Conservation (phyloP, 2,113 vertebrate genomes). For the Dromiciops gliroides region DNA sequence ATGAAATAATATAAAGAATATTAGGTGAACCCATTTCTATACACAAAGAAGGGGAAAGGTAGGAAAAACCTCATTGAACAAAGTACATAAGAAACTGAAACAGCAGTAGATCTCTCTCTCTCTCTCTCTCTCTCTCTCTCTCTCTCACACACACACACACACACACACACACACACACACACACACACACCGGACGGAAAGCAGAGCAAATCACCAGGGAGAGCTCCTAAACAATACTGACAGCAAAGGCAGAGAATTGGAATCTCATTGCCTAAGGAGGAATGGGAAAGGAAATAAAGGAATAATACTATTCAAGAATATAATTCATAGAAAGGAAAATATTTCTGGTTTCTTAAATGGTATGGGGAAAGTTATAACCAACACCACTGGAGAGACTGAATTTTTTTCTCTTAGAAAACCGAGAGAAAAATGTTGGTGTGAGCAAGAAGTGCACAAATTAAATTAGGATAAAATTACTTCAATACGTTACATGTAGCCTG, state of each 20-base stretch:
- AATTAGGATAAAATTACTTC: neutral
- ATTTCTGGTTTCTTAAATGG: neutral
- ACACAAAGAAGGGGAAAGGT: neutral
- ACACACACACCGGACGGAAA: neutral
- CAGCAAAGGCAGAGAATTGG: neutral
- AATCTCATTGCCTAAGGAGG: neutral
- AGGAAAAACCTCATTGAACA: neutral
- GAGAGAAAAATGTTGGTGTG: neutral
- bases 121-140: too few relatives aligned
- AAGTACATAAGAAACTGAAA: neutral
- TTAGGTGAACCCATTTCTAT: neutral
- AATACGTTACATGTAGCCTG: neutral
- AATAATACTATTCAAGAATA: neutral
- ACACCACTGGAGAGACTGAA: neutral
- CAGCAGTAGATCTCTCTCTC: neutral
- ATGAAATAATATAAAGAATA: neutral
- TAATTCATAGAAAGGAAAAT: neutral
- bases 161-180: too few relatives aligned
- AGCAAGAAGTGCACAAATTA: accelerated
- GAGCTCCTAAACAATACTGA: neutral
- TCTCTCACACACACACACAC: neutral
- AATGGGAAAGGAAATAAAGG: neutral
- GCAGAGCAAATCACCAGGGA: neutral
- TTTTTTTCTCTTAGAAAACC: neutral
- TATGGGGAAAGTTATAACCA: too few relatives aligned